Evolutionary conservation across 2,888 invertebrate genomes (phyloP), one percentile per base, ranked within the genome.

Genomic region (Drosophila picticornis): DNA sequence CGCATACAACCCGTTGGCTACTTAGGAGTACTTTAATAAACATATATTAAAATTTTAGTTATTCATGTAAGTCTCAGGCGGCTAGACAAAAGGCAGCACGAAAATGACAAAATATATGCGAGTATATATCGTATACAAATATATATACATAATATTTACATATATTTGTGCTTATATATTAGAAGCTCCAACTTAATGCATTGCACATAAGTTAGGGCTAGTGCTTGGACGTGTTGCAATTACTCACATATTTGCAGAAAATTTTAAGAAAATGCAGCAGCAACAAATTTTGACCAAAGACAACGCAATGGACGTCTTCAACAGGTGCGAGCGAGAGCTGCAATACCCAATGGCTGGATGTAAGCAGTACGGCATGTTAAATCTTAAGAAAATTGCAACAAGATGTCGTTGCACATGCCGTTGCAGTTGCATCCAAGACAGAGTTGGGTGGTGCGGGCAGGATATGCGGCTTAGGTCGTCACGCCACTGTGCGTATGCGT

Each of bases 201-300:
- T 69, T 85, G 58, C 75, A 76, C 74, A 81, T 69, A 82, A 62
- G 52, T 29, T 34, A 19, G 52, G 53, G 53, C 36, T 19, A 50
- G 59, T 61, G 58, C 64, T 59, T 67, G 59, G 56, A 75, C 71
- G 82, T 79, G 60, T 68, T 81, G 88, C 83, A 89, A 89, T 87
- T 89, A 87, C 77, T 84, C 83, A 84, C 75, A 90, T 89, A 90
- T 90, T 89, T 90, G 83, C 73, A 79, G 75, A 88, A 89, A 83
- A 90, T 88, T 88, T 89, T 90, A 90, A 90, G 90, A 88, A 88
- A 88, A 88, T 88, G 90, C 90, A 82, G 88, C 88, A 72, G 77
- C 89, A 74, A 88, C 89, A 88, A 89, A 85, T 85, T 87, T 85
- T 75, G 66, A 46, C 81, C 70, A 77, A 88, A 84, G 88, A 88